These are phyloP conservation scores for Rhizoglyphus robini DNA, from an alignment of 1,140 invertebrate genomes.

Conservation along the genomic window DNA sequence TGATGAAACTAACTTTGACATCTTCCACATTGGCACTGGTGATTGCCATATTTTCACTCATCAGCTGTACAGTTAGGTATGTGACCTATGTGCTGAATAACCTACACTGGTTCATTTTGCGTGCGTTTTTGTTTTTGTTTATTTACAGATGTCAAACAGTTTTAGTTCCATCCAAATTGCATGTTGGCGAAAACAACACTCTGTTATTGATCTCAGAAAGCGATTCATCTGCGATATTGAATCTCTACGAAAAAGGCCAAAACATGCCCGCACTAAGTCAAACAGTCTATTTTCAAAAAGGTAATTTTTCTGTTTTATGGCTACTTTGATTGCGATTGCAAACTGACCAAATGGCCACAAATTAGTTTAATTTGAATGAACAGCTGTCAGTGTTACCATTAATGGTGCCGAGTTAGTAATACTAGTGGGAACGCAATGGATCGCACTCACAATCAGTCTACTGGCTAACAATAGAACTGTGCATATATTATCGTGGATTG, in stretches of 20 bases:
- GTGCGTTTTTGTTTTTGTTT: neutral
- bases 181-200: slow-evolving; percentile 2
- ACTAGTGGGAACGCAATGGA: no score
- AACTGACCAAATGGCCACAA: no score
- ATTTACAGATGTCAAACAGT: neutral
- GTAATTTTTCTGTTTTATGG: neutral
- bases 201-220: neutral
- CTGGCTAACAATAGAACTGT: no score
- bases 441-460: no score
- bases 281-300: neutral
- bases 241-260: neutral
- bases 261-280: neutral
- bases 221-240: neutral
- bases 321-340: neutral
- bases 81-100: neutral
- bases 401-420: no score
- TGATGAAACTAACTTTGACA: no score
- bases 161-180: neutral
- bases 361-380: no score
- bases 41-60: neutral
- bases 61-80: neutral
- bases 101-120: neutral
- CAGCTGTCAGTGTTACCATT: no score
- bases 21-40: neutral
- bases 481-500: neutral